phyloP scores from a whole-genome alignment of 2,113 vertebrate genomes.

The Picathartes gymnocephalus region DNA sequence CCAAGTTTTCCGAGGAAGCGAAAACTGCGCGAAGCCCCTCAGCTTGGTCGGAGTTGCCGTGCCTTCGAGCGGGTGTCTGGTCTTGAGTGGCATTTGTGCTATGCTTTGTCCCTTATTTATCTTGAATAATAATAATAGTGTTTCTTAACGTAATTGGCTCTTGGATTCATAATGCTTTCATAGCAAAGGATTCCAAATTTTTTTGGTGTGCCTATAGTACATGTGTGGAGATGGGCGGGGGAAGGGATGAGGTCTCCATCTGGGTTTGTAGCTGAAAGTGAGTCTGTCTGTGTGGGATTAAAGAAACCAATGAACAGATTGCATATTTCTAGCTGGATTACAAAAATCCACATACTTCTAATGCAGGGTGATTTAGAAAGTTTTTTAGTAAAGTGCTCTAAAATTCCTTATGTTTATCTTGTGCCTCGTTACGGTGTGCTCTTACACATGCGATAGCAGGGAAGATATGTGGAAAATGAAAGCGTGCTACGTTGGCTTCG shows the following conservation, averaged over 20 bases:
- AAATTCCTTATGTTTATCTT: background rate
- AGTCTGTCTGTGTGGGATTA: background rate
- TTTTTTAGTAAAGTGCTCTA: background rate
- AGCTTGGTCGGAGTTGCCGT: rapidly evolving
- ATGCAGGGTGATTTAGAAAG: background rate
- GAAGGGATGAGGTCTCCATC: rapidly evolving
- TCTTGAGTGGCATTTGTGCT: background rate
- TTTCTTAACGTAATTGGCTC: rapidly evolving
- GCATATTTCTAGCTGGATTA: background rate
- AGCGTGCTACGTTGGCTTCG: rapidly evolving
- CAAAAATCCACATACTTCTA: rapidly evolving
- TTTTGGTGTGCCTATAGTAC: background rate
- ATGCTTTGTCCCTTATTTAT: background rate
- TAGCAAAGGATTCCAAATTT: rapidly evolving
- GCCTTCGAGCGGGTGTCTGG: background rate
- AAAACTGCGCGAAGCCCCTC: background rate
- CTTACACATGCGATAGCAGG: rapidly evolving
- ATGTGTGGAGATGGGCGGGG: background rate
- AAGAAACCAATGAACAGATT: background rate
- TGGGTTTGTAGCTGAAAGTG: background rate
- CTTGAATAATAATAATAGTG: too few relatives aligned
- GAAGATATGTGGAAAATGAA: rapidly evolving
- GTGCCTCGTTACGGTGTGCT: rapidly evolving
- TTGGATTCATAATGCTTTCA: rapidly evolving
- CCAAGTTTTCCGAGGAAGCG: rapidly evolving